Base-by-base conservation (phyloP, 2,888 invertebrate species). In the Amorpha juglandis region DNA sequence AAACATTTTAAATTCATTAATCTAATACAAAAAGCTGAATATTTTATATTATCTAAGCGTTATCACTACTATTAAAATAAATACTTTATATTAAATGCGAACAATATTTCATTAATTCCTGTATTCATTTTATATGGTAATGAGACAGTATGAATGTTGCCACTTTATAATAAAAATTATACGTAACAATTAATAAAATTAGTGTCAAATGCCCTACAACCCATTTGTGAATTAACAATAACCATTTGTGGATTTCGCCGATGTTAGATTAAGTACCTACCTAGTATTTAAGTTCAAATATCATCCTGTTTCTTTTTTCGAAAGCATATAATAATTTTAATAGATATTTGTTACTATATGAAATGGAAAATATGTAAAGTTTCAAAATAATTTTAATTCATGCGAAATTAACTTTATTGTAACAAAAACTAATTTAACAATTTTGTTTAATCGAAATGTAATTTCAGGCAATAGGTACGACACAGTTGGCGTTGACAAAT, bases 11-110 rank as follows among this genome's bases (percentile, higher is more conserved):
- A 33, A 42, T 38, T n/a, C 27, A 58, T 58, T 58, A 9, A 11
- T 58, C 38, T 58, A 58, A 11, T 58, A 42, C 19, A 42, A 58
- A 58, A 42, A 58, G 58, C 58, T 58, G 42, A 19, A 58, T 58
- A 42, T 38, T 11, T 16, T 38, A 38, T 58, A 38, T 53, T 53
- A 42, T 42, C 42, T 58, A 58, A 58, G 58, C 58, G 38, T 38
- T 55, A 38, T 16, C 8, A 16, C 55, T 55, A 58, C 6, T 38
- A 58, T 12, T 58, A 42, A 58, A 58, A 58, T 58, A 58, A 58
- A 58, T 58, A 58, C 58, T 58, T 58, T 58, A 58, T 58, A 19
- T 58, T 58, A 58, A 58, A 58, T 58, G 58, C 58, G 42, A 16
- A 58, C 38, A 42, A 12, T 58, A 58, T 19, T 19, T 19, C 11